Conservation (phyloP, 35 echinoderm and acorn worm species). For the Hemicentrotus pulcherrimus region DNA sequence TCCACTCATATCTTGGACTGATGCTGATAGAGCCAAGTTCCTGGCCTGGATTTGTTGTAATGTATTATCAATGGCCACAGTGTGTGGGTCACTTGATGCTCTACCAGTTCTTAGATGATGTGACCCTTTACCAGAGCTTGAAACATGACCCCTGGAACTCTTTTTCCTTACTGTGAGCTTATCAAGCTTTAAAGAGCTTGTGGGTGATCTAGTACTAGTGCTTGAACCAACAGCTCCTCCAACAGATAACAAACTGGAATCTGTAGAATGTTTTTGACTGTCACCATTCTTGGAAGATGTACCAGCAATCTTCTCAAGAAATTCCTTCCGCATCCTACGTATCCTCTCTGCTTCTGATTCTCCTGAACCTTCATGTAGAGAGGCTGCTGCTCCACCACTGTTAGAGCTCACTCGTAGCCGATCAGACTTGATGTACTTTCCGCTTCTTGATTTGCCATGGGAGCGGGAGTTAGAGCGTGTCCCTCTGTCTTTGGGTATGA, state of each 20-base stretch:
- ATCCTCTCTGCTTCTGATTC: constrained; percentile 42
- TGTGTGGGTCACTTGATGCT: constrained; percentile 59
- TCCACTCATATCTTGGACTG: constrained; percentile 43
- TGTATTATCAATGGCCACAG: constrained; percentile 47
- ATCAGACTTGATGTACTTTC: constrained; percentile 9
- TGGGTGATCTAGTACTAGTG: background rate
- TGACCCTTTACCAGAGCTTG: background rate
- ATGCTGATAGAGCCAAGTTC: constrained; percentile 40
- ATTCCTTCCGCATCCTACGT: constrained; percentile 42
- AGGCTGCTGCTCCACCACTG: background rate
- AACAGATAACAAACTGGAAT: constrained; percentile 19
- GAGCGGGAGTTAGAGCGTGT: background rate
- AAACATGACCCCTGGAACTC: constrained; percentile 30
- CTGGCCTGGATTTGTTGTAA: constrained; percentile 37
- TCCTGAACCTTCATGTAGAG: constrained; percentile 16
- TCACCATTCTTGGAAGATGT: constrained; percentile 25
- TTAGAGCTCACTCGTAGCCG: background rate
- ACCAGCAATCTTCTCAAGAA: constrained; percentile 10
- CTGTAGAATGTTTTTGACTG: constrained; percentile 23
- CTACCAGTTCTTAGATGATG: constrained; percentile 42
- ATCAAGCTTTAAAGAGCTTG: constrained; percentile 21
- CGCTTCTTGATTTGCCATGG: constrained; percentile 33
- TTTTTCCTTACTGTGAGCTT: constrained; percentile 29
- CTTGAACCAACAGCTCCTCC: background rate
- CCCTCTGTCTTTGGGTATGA: background rate